Conservation (phyloP, 2,113 vertebrate genomes). For the Cebidichthys violaceus region DNA sequence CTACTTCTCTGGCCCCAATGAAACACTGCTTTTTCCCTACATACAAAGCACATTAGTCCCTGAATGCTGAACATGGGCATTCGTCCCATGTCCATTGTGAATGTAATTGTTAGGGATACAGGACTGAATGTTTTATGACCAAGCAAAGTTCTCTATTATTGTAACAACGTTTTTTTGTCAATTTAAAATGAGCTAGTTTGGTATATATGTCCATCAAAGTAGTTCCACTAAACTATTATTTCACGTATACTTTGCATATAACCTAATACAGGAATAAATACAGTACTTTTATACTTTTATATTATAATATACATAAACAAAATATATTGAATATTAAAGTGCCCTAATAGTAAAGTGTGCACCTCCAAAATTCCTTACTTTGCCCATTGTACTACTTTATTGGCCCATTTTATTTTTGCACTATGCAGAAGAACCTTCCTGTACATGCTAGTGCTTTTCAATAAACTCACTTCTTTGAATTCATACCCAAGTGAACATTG, state of each 20-base stretch:
- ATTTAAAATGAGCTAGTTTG: background rate
- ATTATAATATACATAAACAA: no score
- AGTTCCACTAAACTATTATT: background rate
- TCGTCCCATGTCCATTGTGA: background rate
- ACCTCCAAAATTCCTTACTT: constrained; percentile 4
- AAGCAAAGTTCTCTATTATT: background rate
- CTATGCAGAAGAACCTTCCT: constrained; percentile 14
- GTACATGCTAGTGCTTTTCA: constrained; percentile 49
- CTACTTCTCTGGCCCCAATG: background rate
- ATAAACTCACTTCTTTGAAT: constrained; percentile 59
- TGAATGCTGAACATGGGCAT: background rate
- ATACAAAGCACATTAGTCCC: background rate
- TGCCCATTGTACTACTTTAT: constrained; percentile 19
- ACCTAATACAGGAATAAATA: background rate
- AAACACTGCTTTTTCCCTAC: background rate
- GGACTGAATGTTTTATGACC: background rate
- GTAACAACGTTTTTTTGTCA: background rate
- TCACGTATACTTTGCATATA: background rate
- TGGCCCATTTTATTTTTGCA: constrained; percentile 38
- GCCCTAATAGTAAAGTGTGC: background rate
- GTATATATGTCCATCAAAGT: background rate
- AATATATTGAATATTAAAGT: no score
- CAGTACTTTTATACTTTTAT: no score
- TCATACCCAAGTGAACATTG: constrained; percentile 64
- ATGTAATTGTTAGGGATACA: background rate